These are phyloP conservation scores for Cephus nigrinus DNA, from an alignment of 2,888 invertebrate genomes.

Conservation along the genomic window DNA sequence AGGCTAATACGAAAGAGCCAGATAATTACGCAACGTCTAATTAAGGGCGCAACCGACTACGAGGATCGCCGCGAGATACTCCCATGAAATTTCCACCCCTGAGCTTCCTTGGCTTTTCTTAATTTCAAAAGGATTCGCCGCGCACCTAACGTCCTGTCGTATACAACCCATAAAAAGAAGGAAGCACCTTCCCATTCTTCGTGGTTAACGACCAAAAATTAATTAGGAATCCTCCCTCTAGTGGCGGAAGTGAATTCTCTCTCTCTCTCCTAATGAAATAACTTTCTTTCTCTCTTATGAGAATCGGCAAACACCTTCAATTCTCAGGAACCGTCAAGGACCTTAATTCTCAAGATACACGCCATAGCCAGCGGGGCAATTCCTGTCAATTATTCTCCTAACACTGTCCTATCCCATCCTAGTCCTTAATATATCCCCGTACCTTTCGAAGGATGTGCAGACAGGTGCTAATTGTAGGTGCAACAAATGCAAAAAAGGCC, in stretches of 20 bases:
- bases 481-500: not conserved
- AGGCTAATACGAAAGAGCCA: slow-evolving; percentile 18
- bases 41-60: slow-evolving; percentile 32
- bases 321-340: not conserved
- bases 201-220: not conserved
- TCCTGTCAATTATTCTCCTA: not conserved
- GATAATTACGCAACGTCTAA: slow-evolving; percentile 55
- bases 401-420: not conserved
- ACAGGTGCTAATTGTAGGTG: not conserved
- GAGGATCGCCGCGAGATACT: not conserved
- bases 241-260: not conserved
- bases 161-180: not conserved
- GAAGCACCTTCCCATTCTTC: not conserved
- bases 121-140: slow-evolving; percentile 1
- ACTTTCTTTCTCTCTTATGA: not conserved
- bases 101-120: slow-evolving; percentile 26
- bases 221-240: not conserved
- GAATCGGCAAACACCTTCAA: not conserved
- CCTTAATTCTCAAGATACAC: too few relatives aligned
- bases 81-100: slow-evolving; percentile 8
- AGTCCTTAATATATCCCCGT: not conserved
- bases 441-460: not conserved
- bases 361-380: not conserved
- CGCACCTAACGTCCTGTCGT: not conserved
- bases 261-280: not conserved